phyloP scores from a whole-genome alignment of 2,113 vertebrate species.

The Atlantisia rogersi region DNA sequence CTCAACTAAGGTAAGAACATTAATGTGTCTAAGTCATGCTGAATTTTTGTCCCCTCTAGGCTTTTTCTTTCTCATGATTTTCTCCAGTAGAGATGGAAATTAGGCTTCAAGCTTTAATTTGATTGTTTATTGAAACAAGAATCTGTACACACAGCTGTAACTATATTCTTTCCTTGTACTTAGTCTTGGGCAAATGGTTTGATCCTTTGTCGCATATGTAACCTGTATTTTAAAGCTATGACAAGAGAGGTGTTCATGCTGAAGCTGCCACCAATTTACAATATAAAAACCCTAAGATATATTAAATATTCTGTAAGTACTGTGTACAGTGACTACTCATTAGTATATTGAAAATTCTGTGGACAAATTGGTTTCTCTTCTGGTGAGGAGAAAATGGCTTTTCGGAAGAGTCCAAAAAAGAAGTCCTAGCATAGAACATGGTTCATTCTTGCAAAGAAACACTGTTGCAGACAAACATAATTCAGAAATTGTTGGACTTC shows the following conservation, averaged over 20 bases:
- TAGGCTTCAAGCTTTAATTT: background rate
- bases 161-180: background rate
- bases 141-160: background rate
- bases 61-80: background rate
- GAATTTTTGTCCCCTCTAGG: background rate
- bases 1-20: constrained; percentile 17
- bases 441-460: background rate
- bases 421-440: background rate
- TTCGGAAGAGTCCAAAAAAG: background rate
- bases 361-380: background rate
- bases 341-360: background rate
- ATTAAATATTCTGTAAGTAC: background rate
- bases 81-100: background rate
- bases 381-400: background rate
- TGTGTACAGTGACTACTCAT: background rate
- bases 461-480: background rate
- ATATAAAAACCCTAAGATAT: background rate
- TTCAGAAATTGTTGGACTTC: background rate
- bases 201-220: background rate
- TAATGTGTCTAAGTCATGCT: background rate
- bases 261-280: background rate
- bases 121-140: background rate
- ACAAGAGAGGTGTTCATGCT: background rate
- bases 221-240: background rate
- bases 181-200: background rate